Percentiles rank a stretch among this genome's conserved stretches.
Evolutionary conservation across 2,888 invertebrate species (phyloP).

Genomic region (Dryocosmus kuriphilus): DNA sequence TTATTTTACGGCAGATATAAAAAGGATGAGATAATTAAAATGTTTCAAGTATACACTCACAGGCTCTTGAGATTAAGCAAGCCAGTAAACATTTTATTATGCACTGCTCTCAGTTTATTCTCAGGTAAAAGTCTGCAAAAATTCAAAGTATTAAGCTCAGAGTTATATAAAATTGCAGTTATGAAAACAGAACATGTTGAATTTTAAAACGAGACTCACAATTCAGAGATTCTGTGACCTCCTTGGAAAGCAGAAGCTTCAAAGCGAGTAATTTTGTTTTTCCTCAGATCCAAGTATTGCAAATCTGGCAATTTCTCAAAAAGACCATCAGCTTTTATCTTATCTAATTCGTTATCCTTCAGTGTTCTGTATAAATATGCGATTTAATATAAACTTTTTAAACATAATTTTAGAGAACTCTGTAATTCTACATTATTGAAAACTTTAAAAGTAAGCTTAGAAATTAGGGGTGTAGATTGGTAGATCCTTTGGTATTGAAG

Average conservation of each 20-base stretch:
- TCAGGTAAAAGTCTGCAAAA: conserved; percentile 87
- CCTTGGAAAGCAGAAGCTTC: conserved; percentile 97
- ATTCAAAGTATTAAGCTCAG: conserved; percentile 33
- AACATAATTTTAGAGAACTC: background rate
- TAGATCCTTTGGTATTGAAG: conserved; percentile 92
- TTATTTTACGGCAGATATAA: background rate
- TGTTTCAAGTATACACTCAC: conserved; percentile 78
- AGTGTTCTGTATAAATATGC: conserved; percentile 84
- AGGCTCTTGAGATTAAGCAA: conserved; percentile 89
- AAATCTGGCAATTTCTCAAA: conserved; percentile 94
- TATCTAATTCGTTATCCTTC: conserved; percentile 92
- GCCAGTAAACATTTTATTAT: conserved; percentile 96
- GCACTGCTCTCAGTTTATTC: conserved; percentile 92
- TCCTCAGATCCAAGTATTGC: conserved; percentile 92
- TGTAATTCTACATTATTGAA: background rate
- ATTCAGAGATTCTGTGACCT: conserved; percentile 91
- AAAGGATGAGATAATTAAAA: conserved; percentile 12
- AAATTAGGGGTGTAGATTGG: conserved; percentile 95
- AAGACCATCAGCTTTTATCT: conserved; percentile 91
- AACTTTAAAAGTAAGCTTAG: conserved; percentile 80
- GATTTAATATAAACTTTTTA: background rate
- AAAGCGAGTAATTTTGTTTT: conserved; percentile 92
- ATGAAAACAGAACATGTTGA: conserved; percentile 15
- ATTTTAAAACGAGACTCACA: conserved; percentile 81
- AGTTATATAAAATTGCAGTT: background rate